These are phyloP conservation scores for Entomobrya multifasciata DNA, from an alignment of 2,888 invertebrate genomes.

Conservation along the genomic window DNA sequence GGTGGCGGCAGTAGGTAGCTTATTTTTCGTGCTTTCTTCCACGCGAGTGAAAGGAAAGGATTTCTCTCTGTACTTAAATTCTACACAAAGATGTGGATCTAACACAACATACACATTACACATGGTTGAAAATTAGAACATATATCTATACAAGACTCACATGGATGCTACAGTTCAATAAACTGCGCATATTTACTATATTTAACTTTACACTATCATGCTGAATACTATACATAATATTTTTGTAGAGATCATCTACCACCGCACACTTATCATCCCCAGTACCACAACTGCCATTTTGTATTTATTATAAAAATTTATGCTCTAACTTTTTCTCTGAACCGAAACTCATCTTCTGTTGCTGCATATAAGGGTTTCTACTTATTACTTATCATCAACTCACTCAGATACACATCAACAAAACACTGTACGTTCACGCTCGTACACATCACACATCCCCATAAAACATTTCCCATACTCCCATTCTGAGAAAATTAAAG, in stretches of 20 bases:
- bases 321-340: not conserved
- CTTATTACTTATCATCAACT: slow-evolving; percentile 29
- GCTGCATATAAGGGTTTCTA: not conserved
- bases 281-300: not conserved
- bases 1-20: too few relatives aligned
- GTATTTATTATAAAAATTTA: too few relatives aligned
- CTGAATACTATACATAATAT: not conserved
- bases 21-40: too few relatives aligned
- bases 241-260: not conserved
- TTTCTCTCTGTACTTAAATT: too few relatives aligned
- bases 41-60: not conserved
- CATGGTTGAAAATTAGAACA: not conserved
- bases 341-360: not conserved
- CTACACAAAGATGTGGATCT: too few relatives aligned
- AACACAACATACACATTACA: not conserved
- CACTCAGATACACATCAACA: not conserved
- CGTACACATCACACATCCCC: not conserved
- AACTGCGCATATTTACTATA: not conserved
- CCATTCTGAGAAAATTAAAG: slow-evolving; percentile 43
- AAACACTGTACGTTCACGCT: not conserved
- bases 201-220: not conserved
- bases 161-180: not conserved
- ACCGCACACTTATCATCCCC: not conserved
- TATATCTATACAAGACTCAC: not conserved
- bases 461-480: slow-evolving; percentile 30